These are phyloP conservation scores for Microcaecilia unicolor DNA, from an alignment of 2,797 vertebrate species.

Conservation along the genomic window DNA sequence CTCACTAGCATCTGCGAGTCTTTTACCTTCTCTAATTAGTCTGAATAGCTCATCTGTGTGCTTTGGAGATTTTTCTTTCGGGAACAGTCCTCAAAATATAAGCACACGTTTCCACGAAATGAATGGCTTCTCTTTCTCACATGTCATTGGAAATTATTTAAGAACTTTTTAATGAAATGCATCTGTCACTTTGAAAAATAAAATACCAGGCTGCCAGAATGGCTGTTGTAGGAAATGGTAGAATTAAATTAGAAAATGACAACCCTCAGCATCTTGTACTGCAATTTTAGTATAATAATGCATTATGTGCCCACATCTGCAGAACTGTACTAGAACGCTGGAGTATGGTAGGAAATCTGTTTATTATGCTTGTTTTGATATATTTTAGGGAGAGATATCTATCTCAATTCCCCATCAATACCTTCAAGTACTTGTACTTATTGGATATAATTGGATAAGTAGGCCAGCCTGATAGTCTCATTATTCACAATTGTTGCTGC, in stretches of 20 bases:
- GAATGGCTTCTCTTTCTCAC: constrained; percentile 41
- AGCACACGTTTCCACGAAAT: constrained; percentile 35
- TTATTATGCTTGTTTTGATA: constrained; percentile 24
- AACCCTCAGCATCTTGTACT: constrained; percentile 58
- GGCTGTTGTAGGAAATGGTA: constrained; percentile 67
- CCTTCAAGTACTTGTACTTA: too few relatives aligned
- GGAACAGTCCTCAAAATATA: constrained; percentile 44
- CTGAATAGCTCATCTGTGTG: constrained; percentile 28
- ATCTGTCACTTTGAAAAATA: constrained; percentile 64
- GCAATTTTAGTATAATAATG: constrained; percentile 64
- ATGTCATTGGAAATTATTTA: constrained; percentile 60
- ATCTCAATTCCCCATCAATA: too few relatives aligned
- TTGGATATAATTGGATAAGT: too few relatives aligned
- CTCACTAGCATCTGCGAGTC: constrained; percentile 31
- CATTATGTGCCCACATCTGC: constrained; percentile 57
- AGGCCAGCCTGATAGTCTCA: too few relatives aligned
- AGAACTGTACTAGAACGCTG: constrained; percentile 44
- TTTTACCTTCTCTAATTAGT: constrained; percentile 45
- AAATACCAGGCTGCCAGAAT: constrained; percentile 48
- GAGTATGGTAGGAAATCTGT: constrained; percentile 41
- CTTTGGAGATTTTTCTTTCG: too few relatives aligned
- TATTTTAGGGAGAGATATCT: too few relatives aligned
- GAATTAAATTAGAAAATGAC: constrained; percentile 69
- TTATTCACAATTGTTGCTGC: too few relatives aligned
- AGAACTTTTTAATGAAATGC: constrained; percentile 65